These are phyloP conservation scores for Pheosia tremula DNA, from an alignment of 2,888 invertebrate genomes.

Conservation along the genomic window DNA sequence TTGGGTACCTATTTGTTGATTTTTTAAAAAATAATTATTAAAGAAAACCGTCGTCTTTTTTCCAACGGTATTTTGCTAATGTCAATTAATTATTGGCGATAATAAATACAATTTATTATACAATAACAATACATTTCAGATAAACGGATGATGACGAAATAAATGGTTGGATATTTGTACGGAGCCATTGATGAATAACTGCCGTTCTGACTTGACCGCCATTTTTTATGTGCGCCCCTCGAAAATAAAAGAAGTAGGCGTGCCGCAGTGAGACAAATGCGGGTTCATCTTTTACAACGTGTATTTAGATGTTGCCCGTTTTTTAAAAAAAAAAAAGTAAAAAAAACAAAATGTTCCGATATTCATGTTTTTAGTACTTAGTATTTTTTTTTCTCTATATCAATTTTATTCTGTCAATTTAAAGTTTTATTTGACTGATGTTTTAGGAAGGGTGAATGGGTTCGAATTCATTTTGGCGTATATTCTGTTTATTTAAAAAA, in stretches of 20 bases:
- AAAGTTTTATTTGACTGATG: not conserved
- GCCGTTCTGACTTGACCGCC: not conserved
- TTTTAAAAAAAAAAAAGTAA: not conserved
- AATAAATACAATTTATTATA: too few relatives aligned
- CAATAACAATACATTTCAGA: too few relatives aligned
- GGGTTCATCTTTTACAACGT: slow-evolving; percentile 18
- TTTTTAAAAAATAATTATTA: too few relatives aligned
- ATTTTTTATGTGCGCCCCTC: slow-evolving; percentile 35
- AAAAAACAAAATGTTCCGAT: slow-evolving; percentile 5
- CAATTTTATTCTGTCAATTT: slow-evolving; percentile 1
- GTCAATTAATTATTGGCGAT: too few relatives aligned
- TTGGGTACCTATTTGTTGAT: too few relatives aligned
- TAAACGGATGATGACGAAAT: too few relatives aligned
- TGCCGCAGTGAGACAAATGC: slow-evolving; percentile 71
- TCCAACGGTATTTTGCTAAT: too few relatives aligned
- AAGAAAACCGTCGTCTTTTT: too few relatives aligned
- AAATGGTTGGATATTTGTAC: not conserved
- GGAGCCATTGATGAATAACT: not conserved
- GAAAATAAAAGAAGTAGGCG: slow-evolving; percentile 50
- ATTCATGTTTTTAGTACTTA: not conserved
- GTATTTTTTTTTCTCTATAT: slow-evolving; percentile 1
- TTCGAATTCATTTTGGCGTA: too few relatives aligned
- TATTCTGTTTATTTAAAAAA: too few relatives aligned
- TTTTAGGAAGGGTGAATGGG: not conserved
- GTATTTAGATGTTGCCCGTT: slow-evolving; percentile 8